Conservation (phyloP, 2,113 vertebrate species). For the Marmota flaviventris region DNA sequence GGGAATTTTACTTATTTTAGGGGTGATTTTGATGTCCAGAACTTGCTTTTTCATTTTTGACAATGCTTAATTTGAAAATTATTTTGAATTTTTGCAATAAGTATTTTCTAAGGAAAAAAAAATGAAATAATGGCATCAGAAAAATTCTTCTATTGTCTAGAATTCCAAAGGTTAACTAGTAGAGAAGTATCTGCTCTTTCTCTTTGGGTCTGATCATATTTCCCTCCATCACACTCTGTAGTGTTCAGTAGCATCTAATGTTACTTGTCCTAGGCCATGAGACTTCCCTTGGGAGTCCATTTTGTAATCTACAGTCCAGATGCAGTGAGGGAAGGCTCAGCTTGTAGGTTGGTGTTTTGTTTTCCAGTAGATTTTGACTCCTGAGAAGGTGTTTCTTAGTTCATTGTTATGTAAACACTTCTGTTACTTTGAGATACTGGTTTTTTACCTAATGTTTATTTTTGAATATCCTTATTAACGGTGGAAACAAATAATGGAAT, state of each 20-base stretch:
- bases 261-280: not conserved
- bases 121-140: not conserved
- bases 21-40: slow-evolving; percentile 7
- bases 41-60: slow-evolving; percentile 25
- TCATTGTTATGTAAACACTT: slow-evolving; percentile 43
- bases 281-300: slow-evolving; percentile 22
- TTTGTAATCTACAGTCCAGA: not conserved
- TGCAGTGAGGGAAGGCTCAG: not conserved
- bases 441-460: slow-evolving; percentile 13
- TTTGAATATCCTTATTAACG: slow-evolving; percentile 31
- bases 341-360: not conserved
- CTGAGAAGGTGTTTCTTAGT: slow-evolving; percentile 5
- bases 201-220: not conserved
- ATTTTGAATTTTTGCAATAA: not conserved
- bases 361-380: slow-evolving; percentile 12
- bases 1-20: slow-evolving; percentile 37
- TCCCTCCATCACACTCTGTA: not conserved
- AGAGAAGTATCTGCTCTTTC: not conserved
- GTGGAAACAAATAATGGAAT: slow-evolving; percentile 24
- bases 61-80: slow-evolving; percentile 44
- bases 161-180: slow-evolving; percentile 40
- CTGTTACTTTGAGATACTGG: slow-evolving; percentile 9
- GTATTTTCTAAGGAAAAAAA: not conserved
- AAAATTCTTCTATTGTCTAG: slow-evolving; percentile 31
- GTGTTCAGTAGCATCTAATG: not conserved